These are phyloP conservation scores for Aphelenchoides besseyi DNA, from an alignment of 1,140 invertebrate genomes.

Conservation along the genomic window DNA sequence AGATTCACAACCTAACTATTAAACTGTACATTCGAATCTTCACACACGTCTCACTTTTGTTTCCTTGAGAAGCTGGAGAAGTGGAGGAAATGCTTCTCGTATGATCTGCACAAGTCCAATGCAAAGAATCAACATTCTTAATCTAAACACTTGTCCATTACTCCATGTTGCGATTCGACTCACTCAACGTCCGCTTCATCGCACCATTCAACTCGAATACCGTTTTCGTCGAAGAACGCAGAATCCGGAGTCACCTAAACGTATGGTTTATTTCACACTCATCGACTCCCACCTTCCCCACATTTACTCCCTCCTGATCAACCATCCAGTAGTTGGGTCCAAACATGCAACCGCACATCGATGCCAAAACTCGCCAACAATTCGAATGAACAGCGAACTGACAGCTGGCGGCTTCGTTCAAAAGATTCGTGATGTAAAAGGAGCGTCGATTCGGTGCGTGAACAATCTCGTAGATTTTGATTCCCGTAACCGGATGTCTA, in stretches of 20 bases:
- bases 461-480: conserved; percentile 53
- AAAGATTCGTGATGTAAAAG: conserved; percentile 38
- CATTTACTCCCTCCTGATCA: conserved; percentile 40
- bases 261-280: conserved; percentile 25
- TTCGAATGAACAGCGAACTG: conserved; percentile 39
- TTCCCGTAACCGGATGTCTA: conserved; percentile 55
- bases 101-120: conserved; percentile 53
- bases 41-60: neutral
- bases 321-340: conserved; percentile 48
- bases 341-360: conserved; percentile 45
- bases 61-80: conserved; percentile 45
- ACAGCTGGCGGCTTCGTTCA: conserved; percentile 50
- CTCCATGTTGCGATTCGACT: too few species aligned
- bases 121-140: conserved; percentile 47
- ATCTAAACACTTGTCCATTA: too few species aligned
- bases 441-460: conserved; percentile 28
- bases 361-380: conserved; percentile 40
- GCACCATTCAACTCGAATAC: conserved; percentile 38
- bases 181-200: conserved; percentile 43
- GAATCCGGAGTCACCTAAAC: conserved; percentile 37
- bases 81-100: conserved; percentile 50
- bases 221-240: conserved; percentile 49
- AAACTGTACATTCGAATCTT: too few species aligned
- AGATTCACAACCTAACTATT: too few species aligned
- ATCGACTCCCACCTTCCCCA: too few species aligned